These are phyloP conservation scores for Xestia rhomboidea DNA, from an alignment of 2,888 invertebrate species.

Conservation along the genomic window DNA sequence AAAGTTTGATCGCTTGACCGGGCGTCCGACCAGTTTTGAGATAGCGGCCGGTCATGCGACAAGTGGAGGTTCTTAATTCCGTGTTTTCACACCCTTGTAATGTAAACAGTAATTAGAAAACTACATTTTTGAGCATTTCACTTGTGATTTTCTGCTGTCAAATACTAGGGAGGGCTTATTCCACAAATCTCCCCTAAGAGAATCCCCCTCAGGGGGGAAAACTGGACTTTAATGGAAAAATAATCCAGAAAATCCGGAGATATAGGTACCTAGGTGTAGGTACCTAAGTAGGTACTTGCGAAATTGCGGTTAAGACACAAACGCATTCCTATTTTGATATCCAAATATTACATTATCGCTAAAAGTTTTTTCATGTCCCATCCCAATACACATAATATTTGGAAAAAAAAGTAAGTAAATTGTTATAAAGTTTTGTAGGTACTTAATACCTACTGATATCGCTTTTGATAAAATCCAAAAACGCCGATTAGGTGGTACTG, in stretches of 20 bases:
- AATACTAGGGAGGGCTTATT: background rate
- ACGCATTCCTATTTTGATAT: slow-evolving; percentile 3
- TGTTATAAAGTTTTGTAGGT: background rate
- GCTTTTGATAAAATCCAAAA: slow-evolving; percentile 21
- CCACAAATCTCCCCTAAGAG: too few relatives aligned
- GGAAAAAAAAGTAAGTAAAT: background rate
- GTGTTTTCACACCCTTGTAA: too few relatives aligned
- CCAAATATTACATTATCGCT: slow-evolving; percentile 7
- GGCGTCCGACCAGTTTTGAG: background rate
- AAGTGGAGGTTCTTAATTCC: too few relatives aligned
- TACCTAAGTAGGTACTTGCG: background rate
- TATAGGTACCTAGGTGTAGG: too few relatives aligned
- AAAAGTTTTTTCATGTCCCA: slow-evolving; percentile 10
- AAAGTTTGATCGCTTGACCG: background rate
- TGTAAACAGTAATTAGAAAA: too few relatives aligned
- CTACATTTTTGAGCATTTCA: background rate
- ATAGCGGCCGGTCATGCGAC: background rate
- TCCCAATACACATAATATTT: background rate
- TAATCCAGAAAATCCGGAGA: too few relatives aligned
- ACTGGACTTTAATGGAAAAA: too few relatives aligned
- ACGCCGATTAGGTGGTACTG: slow-evolving; percentile 14
- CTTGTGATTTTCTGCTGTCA: background rate
- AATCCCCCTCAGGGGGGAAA: too few relatives aligned
- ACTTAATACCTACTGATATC: slow-evolving; percentile 10
- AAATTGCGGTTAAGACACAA: slow-evolving; percentile 1